These are phyloP conservation scores for Odontocerum albicorne DNA, from an alignment of 2,888 invertebrate genomes.

Conservation along the genomic window DNA sequence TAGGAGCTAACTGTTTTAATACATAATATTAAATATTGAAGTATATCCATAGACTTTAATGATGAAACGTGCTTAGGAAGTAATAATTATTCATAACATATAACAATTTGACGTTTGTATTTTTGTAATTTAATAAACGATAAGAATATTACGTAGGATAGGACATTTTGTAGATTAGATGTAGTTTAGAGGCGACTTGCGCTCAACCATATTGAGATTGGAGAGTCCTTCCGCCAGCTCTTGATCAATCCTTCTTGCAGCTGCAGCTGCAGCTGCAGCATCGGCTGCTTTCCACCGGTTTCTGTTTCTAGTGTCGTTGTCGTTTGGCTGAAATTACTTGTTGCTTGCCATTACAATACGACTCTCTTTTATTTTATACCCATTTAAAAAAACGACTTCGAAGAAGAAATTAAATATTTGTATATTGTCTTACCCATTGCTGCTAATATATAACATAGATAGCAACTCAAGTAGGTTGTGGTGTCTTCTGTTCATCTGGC, in stretches of 20 bases:
- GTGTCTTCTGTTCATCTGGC: no score
- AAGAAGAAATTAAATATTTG: no score
- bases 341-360: no score
- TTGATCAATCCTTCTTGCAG: slow-evolving; percentile 3
- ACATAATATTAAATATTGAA: slow-evolving; percentile 20
- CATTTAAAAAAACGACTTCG: no score
- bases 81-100: slow-evolving; percentile 32
- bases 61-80: slow-evolving; percentile 30
- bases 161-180: slow-evolving; percentile 29
- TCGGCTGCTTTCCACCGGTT: not conserved
- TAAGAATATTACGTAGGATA: slow-evolving; percentile 31
- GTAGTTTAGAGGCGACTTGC: slow-evolving; percentile 24
- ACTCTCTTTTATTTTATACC: no score
- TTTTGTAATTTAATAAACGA: slow-evolving; percentile 37
- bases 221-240: not conserved
- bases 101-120: slow-evolving; percentile 37
- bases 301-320: not conserved
- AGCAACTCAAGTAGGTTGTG: no score
- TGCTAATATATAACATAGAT: no score
- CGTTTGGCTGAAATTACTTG: no score
- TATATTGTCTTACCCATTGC: no score
- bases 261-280: not conserved
- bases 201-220: slow-evolving; percentile 11
- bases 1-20: slow-evolving; percentile 9
- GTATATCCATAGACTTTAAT: slow-evolving; percentile 32